Evolutionary conservation across 2,888 invertebrate species (phyloP), one percentile per base, ranked within the genome.

Genomic region (Tenthredo livida): DNA sequence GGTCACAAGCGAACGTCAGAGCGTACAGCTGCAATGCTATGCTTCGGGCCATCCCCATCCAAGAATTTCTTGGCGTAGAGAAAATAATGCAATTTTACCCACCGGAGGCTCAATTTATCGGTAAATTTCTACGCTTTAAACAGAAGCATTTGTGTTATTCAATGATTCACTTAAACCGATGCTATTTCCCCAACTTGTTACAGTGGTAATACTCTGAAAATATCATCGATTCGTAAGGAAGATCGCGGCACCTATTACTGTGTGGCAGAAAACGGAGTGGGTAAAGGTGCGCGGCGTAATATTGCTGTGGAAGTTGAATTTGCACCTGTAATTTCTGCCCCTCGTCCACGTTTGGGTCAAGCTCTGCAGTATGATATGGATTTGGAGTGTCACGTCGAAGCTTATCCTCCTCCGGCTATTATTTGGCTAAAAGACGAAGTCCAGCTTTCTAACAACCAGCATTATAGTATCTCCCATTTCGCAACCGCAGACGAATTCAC

Each of bases 351-450:
- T 33, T 94, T 98, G 50, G 98, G 98, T 15, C 96, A 97, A 95
- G 98, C 98, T 0, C 94, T 98, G 12, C 98, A 98, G 92, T 98
- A 98, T 91, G 98, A 98, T 90, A 98, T 98, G 97, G 98, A 98
- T 90, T 93, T 99, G 87, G 98, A 98, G 91, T 99, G 99, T 90
- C 98, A 98, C 93, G 97, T 98, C 17, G 98, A 98, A 92, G 98
- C 98, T 0, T 98, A 98, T 93, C 99, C 99, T 0, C 98, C 98
- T 3, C 98, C 99, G 0, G 97, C 97, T 0, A 98, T 99, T 87
- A 95, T 96, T 0, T 99, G 99, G 99, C 94, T 97, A 5, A 98
- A 98, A 92, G 98, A 98, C 84, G 97, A 96, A 75, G 94, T 96
- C 0, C 96, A 96, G 86, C 93, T 98, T 3, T 96, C 97, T 0